Percentiles rank a stretch among this genome's conserved stretches.
These are phyloP conservation scores for Empis stercorea DNA, from an alignment of 2,888 invertebrate species.

Conservation along the genomic window DNA sequence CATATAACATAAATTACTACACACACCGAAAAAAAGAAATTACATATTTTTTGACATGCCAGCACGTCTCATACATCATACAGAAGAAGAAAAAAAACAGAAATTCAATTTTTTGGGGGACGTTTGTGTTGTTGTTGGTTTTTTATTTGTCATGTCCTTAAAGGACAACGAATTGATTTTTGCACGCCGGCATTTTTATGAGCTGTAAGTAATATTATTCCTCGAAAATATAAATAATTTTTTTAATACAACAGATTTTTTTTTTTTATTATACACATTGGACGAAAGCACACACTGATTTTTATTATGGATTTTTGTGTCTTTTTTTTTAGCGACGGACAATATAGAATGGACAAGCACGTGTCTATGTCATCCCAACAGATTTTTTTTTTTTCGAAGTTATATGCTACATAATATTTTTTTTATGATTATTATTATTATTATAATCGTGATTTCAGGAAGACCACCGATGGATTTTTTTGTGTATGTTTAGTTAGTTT, in stretches of 20 bases:
- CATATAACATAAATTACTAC: too few relatives aligned
- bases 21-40: too few relatives aligned
- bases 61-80: background rate
- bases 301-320: background rate
- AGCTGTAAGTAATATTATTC: constrained; percentile 13
- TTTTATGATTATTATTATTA: background rate
- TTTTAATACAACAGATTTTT: too few relatives aligned
- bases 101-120: background rate
- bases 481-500: too few relatives aligned
- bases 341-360: constrained; percentile 9
- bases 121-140: background rate
- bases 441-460: background rate
- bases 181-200: constrained; percentile 14
- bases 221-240: background rate
- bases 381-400: constrained; percentile 1
- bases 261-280: background rate
- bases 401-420: background rate
- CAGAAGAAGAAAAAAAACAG: too few relatives aligned
- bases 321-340: background rate
- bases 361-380: constrained; percentile 10
- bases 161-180: constrained; percentile 8
- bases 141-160: background rate
- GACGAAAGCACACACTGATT: constrained; percentile 1
- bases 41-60: too few relatives aligned
- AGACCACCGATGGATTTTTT: too few relatives aligned